A percentile compares a stretch with the other conserved stretches of the same genome.
These are phyloP conservation scores for Nasonia longicornis DNA, from an alignment of 1,140 invertebrate species.

Conservation along the genomic window DNA sequence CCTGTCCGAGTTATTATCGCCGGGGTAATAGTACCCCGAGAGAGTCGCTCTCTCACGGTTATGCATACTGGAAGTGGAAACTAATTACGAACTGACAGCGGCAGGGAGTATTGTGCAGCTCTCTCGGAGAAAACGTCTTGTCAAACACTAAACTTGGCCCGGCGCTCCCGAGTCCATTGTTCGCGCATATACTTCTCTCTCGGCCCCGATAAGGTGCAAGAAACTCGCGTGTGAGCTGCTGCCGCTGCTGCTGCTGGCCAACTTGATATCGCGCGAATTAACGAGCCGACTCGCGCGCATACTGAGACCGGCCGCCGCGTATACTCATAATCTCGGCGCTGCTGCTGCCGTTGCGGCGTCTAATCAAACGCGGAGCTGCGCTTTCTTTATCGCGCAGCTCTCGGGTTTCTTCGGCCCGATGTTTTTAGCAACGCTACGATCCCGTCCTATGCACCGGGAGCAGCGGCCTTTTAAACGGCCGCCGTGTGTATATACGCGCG, in stretches of 20 bases:
- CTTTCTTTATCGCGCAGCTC: background rate
- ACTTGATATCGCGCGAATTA: slow-evolving; percentile 37
- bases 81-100: slow-evolving; percentile 59
- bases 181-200: slow-evolving; percentile 15
- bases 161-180: slow-evolving; percentile 26
- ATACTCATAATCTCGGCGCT: background rate
- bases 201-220: slow-evolving; percentile 28
- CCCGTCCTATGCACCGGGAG: no score
- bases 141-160: slow-evolving; percentile 52
- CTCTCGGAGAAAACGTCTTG: slow-evolving; percentile 51
- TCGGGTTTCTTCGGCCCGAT: background rate
- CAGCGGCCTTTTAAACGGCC: background rate
- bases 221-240: slow-evolving; percentile 15
- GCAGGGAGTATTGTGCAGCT: slow-evolving; percentile 48
- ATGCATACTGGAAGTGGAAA: slow-evolving; percentile 45
- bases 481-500: background rate
- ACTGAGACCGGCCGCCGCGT: background rate
- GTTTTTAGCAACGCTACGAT: background rate
- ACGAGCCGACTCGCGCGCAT: background rate
- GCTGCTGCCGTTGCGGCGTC: background rate
- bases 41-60: background rate
- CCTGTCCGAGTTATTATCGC: slow-evolving; percentile 40
- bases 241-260: background rate
- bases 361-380: background rate
- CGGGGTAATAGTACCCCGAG: background rate